These are phyloP conservation scores for Archivesica marissinica DNA, from an alignment of 1,140 invertebrate species.

Conservation along the genomic window DNA sequence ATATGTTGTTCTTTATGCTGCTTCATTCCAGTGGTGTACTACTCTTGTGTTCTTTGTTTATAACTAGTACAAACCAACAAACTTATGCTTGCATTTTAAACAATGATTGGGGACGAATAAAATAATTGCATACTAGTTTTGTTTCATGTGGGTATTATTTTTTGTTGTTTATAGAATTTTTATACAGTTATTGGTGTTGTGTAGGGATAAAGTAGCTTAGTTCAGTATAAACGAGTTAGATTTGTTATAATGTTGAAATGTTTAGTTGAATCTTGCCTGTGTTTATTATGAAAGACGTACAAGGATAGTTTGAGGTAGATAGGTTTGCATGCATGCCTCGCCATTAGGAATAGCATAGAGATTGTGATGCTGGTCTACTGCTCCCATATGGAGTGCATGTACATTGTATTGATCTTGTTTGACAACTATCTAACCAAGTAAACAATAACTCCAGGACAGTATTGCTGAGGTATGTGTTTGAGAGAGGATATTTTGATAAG, in stretches of 20 bases:
- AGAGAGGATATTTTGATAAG: too few species aligned
- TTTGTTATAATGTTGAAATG: conserved; percentile 32
- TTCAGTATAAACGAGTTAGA: conserved; percentile 12
- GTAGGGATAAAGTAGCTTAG: neutral
- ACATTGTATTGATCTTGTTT: too few species aligned
- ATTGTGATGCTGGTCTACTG: too few species aligned
- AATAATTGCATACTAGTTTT: neutral
- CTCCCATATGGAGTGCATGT: too few species aligned
- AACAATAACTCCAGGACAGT: too few species aligned
- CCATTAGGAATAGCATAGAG: too few species aligned
- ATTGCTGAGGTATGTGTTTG: too few species aligned
- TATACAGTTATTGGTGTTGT: conserved; percentile 51
- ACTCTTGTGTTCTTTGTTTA: conserved; percentile 29
- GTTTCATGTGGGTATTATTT: conserved; percentile 35
- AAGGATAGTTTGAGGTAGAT: too few species aligned
- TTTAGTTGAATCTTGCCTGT: conserved; percentile 25
- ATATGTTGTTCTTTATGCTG: conserved; percentile 31
- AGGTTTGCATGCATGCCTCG: too few species aligned
- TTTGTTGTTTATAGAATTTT: conserved; percentile 54
- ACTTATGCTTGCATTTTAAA: conserved; percentile 16
- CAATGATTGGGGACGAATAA: neutral
- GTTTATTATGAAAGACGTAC: conserved; percentile 6
- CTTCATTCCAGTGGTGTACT: conserved; percentile 35
- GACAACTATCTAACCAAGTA: too few species aligned
- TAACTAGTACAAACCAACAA: neutral